Base-by-base conservation (phyloP, 1,140 invertebrate genomes). In the Neotoxoptera formosana region DNA sequence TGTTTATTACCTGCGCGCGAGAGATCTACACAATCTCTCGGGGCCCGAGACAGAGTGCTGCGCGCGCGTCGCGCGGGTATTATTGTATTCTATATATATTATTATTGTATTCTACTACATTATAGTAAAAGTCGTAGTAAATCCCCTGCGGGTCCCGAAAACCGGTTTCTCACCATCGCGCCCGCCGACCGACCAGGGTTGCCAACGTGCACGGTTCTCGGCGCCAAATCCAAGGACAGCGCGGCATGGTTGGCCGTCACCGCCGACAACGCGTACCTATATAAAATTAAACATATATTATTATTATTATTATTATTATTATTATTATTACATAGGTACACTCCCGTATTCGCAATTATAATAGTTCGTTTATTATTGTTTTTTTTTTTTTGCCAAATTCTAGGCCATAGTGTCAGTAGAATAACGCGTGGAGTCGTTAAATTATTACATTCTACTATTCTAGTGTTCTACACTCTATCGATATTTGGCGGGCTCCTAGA, bases 111-210 rank as follows among this genome's bases (percentile, higher is more conserved):
- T 76, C n/a, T 76, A 76, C 60, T 48, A 47, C 67, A 47, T 30
- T 84, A 36, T 93, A 93, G 91, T 93, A 93, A 93, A 93, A 93
- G 91, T 93, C 91, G 91, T 93, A 93, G 91, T 93, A 93, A 93
- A 93, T 84, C 76, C 91, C 91, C 91, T 84, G 48, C 76, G 91
- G 91, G 91, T 93, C 91, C 91, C 41, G 81, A 30, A 84, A 93
- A 93, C 91, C 91, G 91, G 91, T 93, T 93, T 92, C 91, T 51
- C 81, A 23, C 84, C 45, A 45, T 30, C 0, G 41, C 34, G 23
- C 36, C 51, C 89, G 60, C 14, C 91, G 91, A 84, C 23, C 67
- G n/a, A 30, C 23, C 91, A 93, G 91, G 91, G 76, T 45, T 93
- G 81, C 91, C 91, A 93, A 93, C 90, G 45, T 76, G 20, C 90